Conservation (phyloP, 2,113 vertebrate species). For the Centropristis striata region DNA sequence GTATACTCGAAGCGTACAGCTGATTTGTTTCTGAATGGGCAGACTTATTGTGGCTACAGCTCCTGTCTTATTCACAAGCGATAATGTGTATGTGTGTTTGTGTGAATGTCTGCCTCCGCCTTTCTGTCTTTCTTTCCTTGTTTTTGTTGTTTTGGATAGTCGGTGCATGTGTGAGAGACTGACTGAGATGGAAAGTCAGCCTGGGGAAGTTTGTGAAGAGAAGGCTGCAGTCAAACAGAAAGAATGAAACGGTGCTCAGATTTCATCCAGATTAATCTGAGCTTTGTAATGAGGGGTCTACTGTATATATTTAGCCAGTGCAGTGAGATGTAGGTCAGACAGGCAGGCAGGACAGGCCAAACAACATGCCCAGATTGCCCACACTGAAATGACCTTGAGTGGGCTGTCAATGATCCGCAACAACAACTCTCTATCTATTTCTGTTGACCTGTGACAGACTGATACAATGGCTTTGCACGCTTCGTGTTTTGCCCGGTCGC, state of each 20-base stretch:
- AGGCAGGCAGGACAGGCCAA: conserved; percentile 67
- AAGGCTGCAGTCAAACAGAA: conserved; percentile 1
- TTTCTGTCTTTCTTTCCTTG: not conserved
- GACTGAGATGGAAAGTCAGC: conserved; percentile 42
- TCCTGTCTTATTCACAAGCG: conserved; percentile 30
- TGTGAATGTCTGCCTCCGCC: conserved; percentile 34
- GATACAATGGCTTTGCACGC: conserved; percentile 6
- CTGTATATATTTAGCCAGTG: conserved; percentile 81
- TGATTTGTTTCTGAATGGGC: conserved; percentile 42
- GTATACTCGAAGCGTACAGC: conserved; percentile 3
- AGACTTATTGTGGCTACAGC: conserved; percentile 15
- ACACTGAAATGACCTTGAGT: conserved; percentile 78
- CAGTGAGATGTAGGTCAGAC: conserved; percentile 81
- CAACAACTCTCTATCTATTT: conserved; percentile 64
- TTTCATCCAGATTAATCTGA: conserved; percentile 79
- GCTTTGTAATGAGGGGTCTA: conserved; percentile 77
- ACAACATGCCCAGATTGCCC: conserved; percentile 72
- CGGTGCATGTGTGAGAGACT: not conserved
- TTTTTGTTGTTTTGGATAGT: not conserved
- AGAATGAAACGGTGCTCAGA: conserved; percentile 56
- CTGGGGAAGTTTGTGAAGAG: conserved; percentile 37
- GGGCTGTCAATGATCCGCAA: conserved; percentile 58
- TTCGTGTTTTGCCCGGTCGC: not conserved
- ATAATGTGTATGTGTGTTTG: conserved; percentile 24
- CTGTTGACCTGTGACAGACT: conserved; percentile 52